Evolutionary conservation across 2,797 vertebrate species (phyloP).

Genomic region (Anguilla marmorata): DNA sequence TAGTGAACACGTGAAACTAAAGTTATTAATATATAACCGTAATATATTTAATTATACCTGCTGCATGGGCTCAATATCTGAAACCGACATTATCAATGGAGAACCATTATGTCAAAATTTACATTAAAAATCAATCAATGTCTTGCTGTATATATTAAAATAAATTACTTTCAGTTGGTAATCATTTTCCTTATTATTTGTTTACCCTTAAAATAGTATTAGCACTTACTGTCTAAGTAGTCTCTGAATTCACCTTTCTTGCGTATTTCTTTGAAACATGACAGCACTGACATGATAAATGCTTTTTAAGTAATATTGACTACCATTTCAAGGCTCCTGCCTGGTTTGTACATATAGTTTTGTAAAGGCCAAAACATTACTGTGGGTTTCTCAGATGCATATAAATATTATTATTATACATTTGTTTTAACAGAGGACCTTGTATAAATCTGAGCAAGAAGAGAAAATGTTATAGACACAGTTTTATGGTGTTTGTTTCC

Average conservation of each 20-base stretch:
- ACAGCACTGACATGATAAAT: neutral
- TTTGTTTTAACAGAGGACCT: neutral
- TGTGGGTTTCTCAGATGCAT: neutral
- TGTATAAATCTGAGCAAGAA: neutral
- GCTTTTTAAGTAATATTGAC: neutral
- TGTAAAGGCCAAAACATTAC: neutral
- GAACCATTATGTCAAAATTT: neutral
- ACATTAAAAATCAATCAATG: neutral
- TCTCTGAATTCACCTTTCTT: neutral
- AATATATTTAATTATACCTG: neutral
- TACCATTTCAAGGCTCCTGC: neutral
- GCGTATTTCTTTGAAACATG: neutral
- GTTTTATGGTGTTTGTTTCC: neutral
- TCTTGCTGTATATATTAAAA: neutral
- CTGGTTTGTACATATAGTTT: neutral
- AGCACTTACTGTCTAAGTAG: neutral
- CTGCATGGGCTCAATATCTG: neutral
- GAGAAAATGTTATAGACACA: neutral
- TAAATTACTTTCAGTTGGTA: neutral
- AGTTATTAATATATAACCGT: neutral
- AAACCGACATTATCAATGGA: neutral
- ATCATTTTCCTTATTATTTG: neutral
- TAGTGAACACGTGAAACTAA: neutral
- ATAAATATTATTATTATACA: neutral
- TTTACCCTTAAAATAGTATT: neutral